These are phyloP conservation scores for Serinus canaria DNA, from an alignment of 2,113 vertebrate genomes.

Conservation along the genomic window DNA sequence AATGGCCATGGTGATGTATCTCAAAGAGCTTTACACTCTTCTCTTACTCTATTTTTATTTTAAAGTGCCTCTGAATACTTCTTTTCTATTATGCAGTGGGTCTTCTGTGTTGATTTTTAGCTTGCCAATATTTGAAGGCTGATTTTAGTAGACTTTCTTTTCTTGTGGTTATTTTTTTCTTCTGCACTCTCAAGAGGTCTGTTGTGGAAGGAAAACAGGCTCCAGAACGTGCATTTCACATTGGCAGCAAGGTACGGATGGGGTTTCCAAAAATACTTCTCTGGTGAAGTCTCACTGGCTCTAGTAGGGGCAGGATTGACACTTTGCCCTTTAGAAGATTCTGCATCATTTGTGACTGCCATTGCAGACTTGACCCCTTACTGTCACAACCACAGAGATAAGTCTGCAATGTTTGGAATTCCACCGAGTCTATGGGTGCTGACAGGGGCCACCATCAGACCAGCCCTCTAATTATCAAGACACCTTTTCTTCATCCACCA, in stretches of 20 bases:
- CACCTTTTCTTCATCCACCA: neutral
- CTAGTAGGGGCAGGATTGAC: neutral
- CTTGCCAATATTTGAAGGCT: neutral
- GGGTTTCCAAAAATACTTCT: neutral
- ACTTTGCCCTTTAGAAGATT: neutral
- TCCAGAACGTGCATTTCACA: neutral
- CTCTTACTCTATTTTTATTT: neutral
- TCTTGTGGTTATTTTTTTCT: neutral
- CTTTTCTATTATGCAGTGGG: neutral
- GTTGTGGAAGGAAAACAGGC: neutral
- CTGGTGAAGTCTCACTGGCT: neutral
- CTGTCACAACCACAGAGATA: accelerated
- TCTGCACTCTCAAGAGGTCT: neutral
- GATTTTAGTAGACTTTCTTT: neutral
- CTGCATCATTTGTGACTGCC: neutral
- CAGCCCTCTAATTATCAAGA: neutral
- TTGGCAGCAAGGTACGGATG: neutral
- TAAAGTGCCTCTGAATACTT: neutral
- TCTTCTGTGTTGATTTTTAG: neutral
- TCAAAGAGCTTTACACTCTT: neutral
- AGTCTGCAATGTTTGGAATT: neutral
- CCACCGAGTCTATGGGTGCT: accelerated
- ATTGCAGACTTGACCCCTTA: neutral
- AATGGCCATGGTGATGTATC: neutral
- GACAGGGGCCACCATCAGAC: neutral